Evolutionary conservation across 1,140 invertebrate species (phyloP).

Genomic region (Dendrolimus punctatus): DNA sequence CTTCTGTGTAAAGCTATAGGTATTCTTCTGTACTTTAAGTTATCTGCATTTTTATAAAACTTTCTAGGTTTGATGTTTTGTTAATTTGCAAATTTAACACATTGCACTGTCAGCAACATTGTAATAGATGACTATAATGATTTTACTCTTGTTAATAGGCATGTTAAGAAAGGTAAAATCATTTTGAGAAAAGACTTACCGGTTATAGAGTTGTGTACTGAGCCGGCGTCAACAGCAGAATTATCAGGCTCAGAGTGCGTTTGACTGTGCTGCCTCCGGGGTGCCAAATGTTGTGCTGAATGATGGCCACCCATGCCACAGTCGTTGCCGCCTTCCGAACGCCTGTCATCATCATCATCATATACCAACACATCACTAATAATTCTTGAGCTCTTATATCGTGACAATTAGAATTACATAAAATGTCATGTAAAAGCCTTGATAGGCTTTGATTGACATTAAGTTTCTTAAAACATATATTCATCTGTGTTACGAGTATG

Average conservation of each 20-base stretch:
- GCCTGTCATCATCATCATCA: constrained; percentile 38
- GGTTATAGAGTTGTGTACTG: constrained; percentile 46
- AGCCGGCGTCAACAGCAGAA: constrained; percentile 60
- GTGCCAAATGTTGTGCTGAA: constrained; percentile 65
- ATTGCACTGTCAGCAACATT: too few species aligned
- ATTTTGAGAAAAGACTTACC: constrained; percentile 13
- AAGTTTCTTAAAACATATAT: too few species aligned
- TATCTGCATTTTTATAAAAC: too few species aligned
- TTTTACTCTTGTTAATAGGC: too few species aligned
- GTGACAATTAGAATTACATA: background rate
- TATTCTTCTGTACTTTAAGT: too few species aligned
- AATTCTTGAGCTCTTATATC: constrained; percentile 1
- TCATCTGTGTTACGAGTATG: too few species aligned
- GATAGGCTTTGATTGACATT: too few species aligned
- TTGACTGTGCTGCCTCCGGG: constrained; percentile 74
- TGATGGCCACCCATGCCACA: constrained; percentile 49
- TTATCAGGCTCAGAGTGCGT: constrained; percentile 77
- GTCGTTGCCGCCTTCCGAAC: constrained; percentile 73
- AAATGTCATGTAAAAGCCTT: too few species aligned
- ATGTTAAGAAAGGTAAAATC: background rate
- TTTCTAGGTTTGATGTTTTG: too few species aligned
- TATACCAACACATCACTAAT: background rate
- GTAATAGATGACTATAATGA: too few species aligned
- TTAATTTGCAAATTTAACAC: too few species aligned
- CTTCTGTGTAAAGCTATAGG: too few species aligned